Conservation (phyloP, 2,888 invertebrate species). For the Torymus auratus region DNA sequence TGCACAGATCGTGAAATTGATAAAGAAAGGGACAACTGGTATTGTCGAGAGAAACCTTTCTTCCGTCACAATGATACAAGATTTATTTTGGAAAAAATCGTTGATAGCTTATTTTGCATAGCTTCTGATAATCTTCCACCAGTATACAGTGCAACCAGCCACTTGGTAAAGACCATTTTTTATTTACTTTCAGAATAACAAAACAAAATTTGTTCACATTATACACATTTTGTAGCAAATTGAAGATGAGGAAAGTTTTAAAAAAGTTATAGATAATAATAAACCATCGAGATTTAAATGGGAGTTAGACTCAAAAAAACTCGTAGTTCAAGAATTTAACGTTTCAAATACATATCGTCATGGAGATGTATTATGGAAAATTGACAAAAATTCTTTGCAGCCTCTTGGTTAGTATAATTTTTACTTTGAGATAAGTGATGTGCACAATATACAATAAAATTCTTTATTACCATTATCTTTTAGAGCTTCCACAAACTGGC, state of each 20-base stretch:
- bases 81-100: conserved; percentile 72
- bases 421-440: not conserved
- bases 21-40: conserved; percentile 73
- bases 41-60: conserved; percentile 79
- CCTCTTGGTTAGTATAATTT: conserved; percentile 65
- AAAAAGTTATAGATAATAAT: conserved; percentile 60
- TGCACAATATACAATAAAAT: not conserved
- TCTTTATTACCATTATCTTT: conserved; percentile 42
- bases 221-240: conserved; percentile 63
- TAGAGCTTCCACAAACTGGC: conserved; percentile 71
- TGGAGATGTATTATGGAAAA: conserved; percentile 67
- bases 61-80: conserved; percentile 79
- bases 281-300: conserved; percentile 64
- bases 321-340: conserved; percentile 61
- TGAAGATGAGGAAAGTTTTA: conserved; percentile 63
- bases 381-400: conserved; percentile 63
- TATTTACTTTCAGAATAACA: conserved; percentile 27
- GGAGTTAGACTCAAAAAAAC: conserved; percentile 59
- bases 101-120: conserved; percentile 80
- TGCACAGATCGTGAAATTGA: conserved; percentile 78
- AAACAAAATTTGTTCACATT: conserved; percentile 55
- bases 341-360: conserved; percentile 64
- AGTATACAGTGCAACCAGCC: conserved; percentile 66
- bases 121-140: conserved; percentile 80
- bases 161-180: conserved; percentile 59